These are phyloP conservation scores for Parasteatoda tepidariorum DNA, from an alignment of 1,140 invertebrate species.

Conservation along the genomic window DNA sequence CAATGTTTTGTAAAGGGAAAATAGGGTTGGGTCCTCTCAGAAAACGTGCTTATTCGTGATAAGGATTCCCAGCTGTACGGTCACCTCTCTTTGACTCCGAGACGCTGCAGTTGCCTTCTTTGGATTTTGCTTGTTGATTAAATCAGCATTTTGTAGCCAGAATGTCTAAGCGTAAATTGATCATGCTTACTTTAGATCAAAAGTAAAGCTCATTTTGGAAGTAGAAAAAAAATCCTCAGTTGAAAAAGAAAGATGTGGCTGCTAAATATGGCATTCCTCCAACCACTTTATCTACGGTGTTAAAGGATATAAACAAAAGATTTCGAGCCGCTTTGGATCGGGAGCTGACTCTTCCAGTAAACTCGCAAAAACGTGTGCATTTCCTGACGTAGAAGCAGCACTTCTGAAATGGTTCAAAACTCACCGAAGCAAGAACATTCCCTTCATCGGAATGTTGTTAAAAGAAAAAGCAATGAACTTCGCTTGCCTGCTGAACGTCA, in stretches of 20 bases:
- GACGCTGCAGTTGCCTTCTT: too few relatives aligned
- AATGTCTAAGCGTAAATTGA: background rate
- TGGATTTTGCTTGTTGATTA: too few relatives aligned
- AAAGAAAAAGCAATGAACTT: slow-evolving; percentile 63
- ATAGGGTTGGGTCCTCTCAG: too few relatives aligned
- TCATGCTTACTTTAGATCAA: background rate
- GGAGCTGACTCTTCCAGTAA: background rate
- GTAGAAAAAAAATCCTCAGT: slow-evolving; percentile 4
- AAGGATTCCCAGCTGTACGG: too few relatives aligned
- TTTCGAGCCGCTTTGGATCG: background rate
- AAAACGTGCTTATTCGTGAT: too few relatives aligned
- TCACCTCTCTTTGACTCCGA: too few relatives aligned
- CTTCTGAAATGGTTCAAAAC: slow-evolving; percentile 15
- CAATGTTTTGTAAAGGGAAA: too few relatives aligned
- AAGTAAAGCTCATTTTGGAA: slow-evolving; percentile 16
- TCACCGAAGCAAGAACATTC: slow-evolving; percentile 12
- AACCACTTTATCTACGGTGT: slow-evolving; percentile 8
- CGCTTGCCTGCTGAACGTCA: slow-evolving; percentile 60
- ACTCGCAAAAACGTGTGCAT: slow-evolving; percentile 5
- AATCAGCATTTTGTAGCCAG: too few relatives aligned
- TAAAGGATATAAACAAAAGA: background rate
- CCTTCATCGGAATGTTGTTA: slow-evolving; percentile 59
- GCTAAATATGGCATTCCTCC: too few relatives aligned
- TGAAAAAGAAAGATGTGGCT: slow-evolving; percentile 26
- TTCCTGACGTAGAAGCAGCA: background rate